Evolutionary conservation across 2,888 invertebrate species (phyloP).

Genomic region (Salticus scenicus): DNA sequence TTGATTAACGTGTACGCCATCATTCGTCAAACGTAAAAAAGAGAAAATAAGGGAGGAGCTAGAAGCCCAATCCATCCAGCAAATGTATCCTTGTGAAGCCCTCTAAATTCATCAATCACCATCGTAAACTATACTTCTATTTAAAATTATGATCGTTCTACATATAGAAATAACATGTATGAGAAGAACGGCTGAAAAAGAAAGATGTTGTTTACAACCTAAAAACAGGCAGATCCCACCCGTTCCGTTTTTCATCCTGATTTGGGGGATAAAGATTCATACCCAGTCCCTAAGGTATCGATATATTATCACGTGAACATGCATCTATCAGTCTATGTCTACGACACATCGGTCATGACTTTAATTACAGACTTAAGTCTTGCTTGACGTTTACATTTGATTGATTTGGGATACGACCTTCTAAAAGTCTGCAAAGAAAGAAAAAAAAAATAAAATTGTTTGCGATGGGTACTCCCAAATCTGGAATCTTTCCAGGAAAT

Average conservation of each 20-base stretch:
- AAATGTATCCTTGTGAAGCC: slow-evolving; percentile 25
- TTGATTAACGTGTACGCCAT: slow-evolving; percentile 41
- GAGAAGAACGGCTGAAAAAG: slow-evolving; percentile 7
- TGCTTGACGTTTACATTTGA: slow-evolving; percentile 37
- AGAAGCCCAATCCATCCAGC: slow-evolving; percentile 17
- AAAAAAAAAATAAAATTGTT: slow-evolving; percentile 1
- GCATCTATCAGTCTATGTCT: slow-evolving; percentile 48
- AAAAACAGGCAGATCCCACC: slow-evolving; percentile 35
- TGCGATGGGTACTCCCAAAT: slow-evolving; percentile 54
- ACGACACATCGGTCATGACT: slow-evolving; percentile 57
- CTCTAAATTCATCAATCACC: slow-evolving; percentile 52
- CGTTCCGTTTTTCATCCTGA: slow-evolving; percentile 21
- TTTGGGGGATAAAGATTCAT: not conserved
- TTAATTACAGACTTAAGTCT: slow-evolving; percentile 63
- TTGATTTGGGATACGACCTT: slow-evolving; percentile 66
- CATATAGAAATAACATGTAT: slow-evolving; percentile 15
- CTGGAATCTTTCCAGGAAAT: slow-evolving; percentile 66
- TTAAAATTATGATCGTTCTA: slow-evolving; percentile 56
- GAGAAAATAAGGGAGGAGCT: slow-evolving; percentile 41
- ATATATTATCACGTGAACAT: slow-evolving; percentile 51
- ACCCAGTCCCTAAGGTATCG: not conserved
- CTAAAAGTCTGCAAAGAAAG: not conserved
- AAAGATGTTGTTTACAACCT: slow-evolving; percentile 54
- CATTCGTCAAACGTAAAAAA: slow-evolving; percentile 7
- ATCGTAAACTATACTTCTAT: slow-evolving; percentile 10